Conservation (phyloP, 2,113 vertebrate species). For the Rattus norvegicus region DNA sequence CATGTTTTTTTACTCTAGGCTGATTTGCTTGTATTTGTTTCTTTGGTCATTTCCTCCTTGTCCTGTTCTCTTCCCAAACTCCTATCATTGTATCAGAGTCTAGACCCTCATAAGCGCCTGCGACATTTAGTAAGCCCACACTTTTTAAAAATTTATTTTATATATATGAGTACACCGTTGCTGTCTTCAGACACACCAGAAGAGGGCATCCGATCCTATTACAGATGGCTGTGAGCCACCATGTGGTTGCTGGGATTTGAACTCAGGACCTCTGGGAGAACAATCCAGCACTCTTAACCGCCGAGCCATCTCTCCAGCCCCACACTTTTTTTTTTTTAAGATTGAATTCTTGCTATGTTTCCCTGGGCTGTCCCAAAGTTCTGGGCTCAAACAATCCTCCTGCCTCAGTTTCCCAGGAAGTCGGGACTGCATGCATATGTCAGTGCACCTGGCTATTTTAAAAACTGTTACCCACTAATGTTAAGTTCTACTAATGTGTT, state of each 20-base stretch:
- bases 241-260: no score
- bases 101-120: neutral
- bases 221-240: no score
- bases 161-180: no score
- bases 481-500: neutral
- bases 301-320: no score
- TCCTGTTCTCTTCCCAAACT: neutral
- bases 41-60: neutral
- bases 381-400: neutral
- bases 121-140: neutral
- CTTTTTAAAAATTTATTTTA: no score
- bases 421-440: neutral
- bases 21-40: neutral
- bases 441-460: neutral
- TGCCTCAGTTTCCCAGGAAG: neutral
- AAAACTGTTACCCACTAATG: neutral
- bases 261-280: no score
- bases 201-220: no score
- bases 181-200: no score
- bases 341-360: neutral
- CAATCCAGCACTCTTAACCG: no score
- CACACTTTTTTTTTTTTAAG: neutral
- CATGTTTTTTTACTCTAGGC: slow-evolving; percentile 15
- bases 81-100: neutral
- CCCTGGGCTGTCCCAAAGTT: neutral